These are phyloP conservation scores for Colius striatus DNA, from an alignment of 2,113 vertebrate genomes.

Conservation along the genomic window DNA sequence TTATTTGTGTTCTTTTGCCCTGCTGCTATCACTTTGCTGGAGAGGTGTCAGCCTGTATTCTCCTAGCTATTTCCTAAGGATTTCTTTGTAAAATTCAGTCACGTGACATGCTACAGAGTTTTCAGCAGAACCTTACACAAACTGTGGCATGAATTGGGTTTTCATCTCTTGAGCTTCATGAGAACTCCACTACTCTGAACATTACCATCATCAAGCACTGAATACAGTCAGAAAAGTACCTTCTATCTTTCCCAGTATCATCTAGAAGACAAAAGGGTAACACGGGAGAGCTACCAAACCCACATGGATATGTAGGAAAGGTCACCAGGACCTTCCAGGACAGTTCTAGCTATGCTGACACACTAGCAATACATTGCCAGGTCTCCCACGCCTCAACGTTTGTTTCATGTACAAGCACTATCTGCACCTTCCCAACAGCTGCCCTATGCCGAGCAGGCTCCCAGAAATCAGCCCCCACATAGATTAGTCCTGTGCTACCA, in stretches of 20 bases:
- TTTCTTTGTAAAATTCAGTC: not conserved
- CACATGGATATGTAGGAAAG: not conserved
- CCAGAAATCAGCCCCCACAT: not conserved
- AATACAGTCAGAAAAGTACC: not conserved
- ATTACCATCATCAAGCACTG: not conserved
- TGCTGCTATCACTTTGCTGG: not conserved
- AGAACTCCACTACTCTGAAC: not conserved
- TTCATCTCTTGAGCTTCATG: not conserved
- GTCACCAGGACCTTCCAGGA: not conserved
- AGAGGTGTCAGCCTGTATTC: not conserved
- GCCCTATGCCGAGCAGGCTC: not conserved
- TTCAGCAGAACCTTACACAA: not conserved
- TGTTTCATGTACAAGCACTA: not conserved
- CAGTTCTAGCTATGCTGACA: not conserved
- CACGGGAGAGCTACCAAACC: not conserved
- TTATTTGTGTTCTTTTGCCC: not conserved
- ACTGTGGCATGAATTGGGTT: not conserved
- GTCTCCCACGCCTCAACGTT: not conserved
- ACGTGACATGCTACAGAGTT: not conserved
- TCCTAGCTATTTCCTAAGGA: not conserved
- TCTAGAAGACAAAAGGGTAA: not conserved
- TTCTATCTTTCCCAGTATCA: not conserved
- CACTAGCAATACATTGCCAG: not conserved
- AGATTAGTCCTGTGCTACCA: not conserved
- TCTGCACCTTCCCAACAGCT: not conserved